Evolutionary conservation across 2,888 invertebrate species (phyloP), one percentile per base, ranked within the genome.

Genomic region (Trachelus troglodyta): DNA sequence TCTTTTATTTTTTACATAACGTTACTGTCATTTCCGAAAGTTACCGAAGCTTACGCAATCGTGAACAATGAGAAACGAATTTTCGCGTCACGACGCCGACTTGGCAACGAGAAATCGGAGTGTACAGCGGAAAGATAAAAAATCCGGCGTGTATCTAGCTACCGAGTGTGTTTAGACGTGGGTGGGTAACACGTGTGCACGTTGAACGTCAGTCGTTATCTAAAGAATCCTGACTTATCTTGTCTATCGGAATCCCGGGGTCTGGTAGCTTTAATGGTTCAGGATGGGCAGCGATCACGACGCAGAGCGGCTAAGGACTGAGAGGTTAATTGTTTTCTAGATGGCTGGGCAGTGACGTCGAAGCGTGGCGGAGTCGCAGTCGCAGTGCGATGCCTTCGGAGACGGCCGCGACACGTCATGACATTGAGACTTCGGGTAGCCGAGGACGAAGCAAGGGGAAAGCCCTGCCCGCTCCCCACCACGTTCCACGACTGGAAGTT

Each of bases 401-500:
- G 56, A 15, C 75, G 75, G 31, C 74, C 76, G 74, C 76, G 74
- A 76, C 76, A 79, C 79, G 77, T 79, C 77, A 75, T 77, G 79
- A 78, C 79, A 80, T 80, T 78, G 79, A 80, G 79, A 76, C 78
- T 74, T 76, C 73, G 40, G 69, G 74, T 35, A 56, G 34, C 30
- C 33, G 34, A 34, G n/a, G 69, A 73, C 33, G 77, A 31, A 12
- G n/a, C 31, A 12, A 30, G 68, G 34, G 68, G 35, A 31, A 33
- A 79, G 40, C 40, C 31, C 69, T 6, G 37, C 15, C 15, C 56
- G 79, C 15, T 35, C 75, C 78, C 79, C 12, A 33, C 79, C 69
- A n/a, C 37, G 73, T 23, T 23, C 23, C 56, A 56, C 23, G 9
- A 9, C 23, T 56, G 56, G 56, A 56, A 56, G 56, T 56, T 56